Evolutionary conservation across 1,140 invertebrate species (phyloP).

Genomic region (Xylocopa sonorina): DNA sequence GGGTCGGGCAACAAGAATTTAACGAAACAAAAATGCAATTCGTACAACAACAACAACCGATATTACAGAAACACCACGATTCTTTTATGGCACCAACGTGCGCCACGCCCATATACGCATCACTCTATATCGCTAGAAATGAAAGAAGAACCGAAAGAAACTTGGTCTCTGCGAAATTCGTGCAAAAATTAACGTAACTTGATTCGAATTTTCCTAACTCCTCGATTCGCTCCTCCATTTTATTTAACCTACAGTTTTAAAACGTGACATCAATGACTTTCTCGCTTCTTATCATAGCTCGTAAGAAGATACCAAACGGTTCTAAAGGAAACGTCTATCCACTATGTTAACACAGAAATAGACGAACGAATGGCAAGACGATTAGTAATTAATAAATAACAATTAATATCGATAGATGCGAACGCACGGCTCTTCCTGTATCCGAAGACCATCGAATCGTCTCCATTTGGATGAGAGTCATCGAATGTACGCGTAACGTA

Average conservation of each 20-base stretch:
- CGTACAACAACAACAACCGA: conserved; percentile 66
- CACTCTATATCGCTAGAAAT: neutral
- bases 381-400: conserved; percentile 2
- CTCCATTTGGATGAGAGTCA: neutral
- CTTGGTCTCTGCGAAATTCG: neutral
- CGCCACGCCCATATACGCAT: neutral
- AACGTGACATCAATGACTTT: neutral
- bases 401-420: neutral
- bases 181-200: neutral
- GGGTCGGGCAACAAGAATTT: conserved; percentile 54
- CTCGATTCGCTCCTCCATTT: too few species aligned
- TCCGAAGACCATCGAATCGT: conserved; percentile 5
- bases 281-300: neutral
- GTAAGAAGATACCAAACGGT: neutral
- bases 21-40: conserved; percentile 65
- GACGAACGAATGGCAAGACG: neutral
- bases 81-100: neutral
- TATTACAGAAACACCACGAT: conserved; percentile 43
- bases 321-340: neutral
- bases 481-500: neutral
- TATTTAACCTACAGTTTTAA: neutral
- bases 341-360: neutral
- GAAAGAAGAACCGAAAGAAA: conserved; percentile 12
- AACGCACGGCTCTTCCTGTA: neutral
- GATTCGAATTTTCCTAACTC: neutral